These are phyloP conservation scores for Brachyhypopomus occidentalis DNA, from an alignment of 2,113 vertebrate genomes.

Conservation along the genomic window DNA sequence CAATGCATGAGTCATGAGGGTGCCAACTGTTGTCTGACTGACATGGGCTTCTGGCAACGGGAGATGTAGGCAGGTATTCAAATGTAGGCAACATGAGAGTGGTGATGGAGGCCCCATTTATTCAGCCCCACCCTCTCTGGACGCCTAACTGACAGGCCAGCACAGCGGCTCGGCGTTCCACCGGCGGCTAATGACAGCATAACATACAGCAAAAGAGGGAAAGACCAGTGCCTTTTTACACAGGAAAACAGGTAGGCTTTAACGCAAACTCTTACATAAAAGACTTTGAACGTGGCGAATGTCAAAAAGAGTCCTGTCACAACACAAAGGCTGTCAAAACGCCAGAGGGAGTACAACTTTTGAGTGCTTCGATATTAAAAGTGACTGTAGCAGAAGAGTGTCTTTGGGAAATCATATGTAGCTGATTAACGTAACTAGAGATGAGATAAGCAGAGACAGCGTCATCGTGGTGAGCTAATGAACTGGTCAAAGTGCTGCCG, in stretches of 20 bases:
- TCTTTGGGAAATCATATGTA: background rate
- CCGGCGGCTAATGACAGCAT: slow-evolving; percentile 9
- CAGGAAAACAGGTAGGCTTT: slow-evolving; percentile 39
- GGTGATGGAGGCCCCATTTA: slow-evolving; percentile 33
- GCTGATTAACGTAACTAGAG: background rate
- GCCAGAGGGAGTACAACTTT: background rate
- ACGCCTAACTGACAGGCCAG: slow-evolving; percentile 52
- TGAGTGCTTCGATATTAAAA: background rate
- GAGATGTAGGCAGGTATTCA: slow-evolving; percentile 52
- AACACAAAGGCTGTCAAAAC: too few species aligned
- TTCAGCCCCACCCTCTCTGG: slow-evolving; percentile 36
- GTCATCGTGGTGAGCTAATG: background rate
- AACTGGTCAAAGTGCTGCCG: background rate
- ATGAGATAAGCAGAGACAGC: background rate
- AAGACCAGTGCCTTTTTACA: background rate
- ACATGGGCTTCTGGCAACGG: slow-evolving; percentile 46
- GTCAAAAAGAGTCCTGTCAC: background rate
- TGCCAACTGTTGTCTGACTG: slow-evolving; percentile 53
- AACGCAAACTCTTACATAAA: background rate
- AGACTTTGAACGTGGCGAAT: background rate
- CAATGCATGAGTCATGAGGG: slow-evolving; percentile 38
- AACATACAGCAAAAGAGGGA: slow-evolving; percentile 22
- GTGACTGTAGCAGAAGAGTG: background rate
- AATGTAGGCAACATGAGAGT: slow-evolving; percentile 49
- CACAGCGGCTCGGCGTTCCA: slow-evolving; percentile 28